phyloP scores from a whole-genome alignment of 2,888 invertebrate species.

The Myopa tessellatipennis region DNA sequence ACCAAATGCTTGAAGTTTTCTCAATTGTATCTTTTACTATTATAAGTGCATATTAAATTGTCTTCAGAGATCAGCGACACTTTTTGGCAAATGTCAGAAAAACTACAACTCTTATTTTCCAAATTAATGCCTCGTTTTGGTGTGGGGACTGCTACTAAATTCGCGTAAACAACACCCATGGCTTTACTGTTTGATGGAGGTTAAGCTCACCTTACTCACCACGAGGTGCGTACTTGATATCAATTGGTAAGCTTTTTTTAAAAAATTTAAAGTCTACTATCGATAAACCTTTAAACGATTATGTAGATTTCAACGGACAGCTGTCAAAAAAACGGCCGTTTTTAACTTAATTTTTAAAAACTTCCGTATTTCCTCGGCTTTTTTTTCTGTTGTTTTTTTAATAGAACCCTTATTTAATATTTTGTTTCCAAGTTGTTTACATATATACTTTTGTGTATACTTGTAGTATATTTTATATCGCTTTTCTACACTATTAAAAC shows the following conservation, averaged over 20 bases:
- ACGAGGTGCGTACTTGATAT: background rate
- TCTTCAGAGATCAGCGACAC: background rate
- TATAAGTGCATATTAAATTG: too few relatives aligned
- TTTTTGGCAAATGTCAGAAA: background rate
- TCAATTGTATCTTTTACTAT: too few relatives aligned
- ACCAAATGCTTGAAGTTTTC: too few relatives aligned
- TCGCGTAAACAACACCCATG: too few relatives aligned
- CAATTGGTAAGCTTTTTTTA: too few relatives aligned
- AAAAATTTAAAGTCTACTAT: too few relatives aligned
- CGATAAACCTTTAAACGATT: too few relatives aligned
- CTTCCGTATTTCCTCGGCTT: background rate
- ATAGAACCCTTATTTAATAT: too few relatives aligned
- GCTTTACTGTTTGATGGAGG: background rate
- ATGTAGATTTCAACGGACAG: background rate
- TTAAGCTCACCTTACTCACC: background rate
- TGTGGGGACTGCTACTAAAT: too few relatives aligned
- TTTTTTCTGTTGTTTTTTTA: too few relatives aligned
- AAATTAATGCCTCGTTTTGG: too few relatives aligned
- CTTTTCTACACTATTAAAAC: background rate
- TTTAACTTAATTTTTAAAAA: constrained; percentile 2
- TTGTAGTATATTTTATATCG: background rate
- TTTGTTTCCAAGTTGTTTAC: too few relatives aligned
- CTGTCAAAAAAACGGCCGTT: background rate
- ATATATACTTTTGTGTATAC: background rate
- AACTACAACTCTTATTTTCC: background rate